These are phyloP conservation scores for Synergus umbraculus DNA, from an alignment of 2,888 invertebrate species.

Conservation along the genomic window DNA sequence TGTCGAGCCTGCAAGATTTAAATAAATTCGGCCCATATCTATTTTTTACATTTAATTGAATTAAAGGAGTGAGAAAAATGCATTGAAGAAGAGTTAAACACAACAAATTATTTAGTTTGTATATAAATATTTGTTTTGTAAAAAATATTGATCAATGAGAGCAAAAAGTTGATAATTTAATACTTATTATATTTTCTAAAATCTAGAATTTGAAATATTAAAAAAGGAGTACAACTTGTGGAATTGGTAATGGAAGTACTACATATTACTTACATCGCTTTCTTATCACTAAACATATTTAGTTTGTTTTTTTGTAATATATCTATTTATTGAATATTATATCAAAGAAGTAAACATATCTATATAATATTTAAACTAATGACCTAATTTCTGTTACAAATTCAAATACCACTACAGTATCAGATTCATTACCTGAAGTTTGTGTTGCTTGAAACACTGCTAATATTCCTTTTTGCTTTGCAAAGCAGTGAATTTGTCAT, in stretches of 20 bases:
- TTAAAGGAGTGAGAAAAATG: background rate
- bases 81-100: background rate
- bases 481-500: slow-evolving; percentile 48
- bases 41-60: background rate
- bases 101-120: background rate
- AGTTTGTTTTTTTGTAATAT: background rate
- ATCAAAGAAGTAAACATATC: background rate
- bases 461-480: slow-evolving; percentile 49
- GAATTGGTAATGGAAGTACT: background rate
- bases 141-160: background rate
- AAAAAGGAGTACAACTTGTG: background rate
- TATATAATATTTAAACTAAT: background rate
- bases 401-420: background rate
- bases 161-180: background rate
- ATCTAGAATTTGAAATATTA: background rate
- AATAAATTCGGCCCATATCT: no score
- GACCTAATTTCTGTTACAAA: background rate
- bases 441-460: slow-evolving; percentile 50
- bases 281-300: background rate
- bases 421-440: slow-evolving; percentile 32
- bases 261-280: background rate
- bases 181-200: background rate
- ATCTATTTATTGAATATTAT: background rate
- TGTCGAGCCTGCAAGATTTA: no score
- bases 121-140: background rate